A percentile compares a stretch with the other conserved stretches of the same genome.
Evolutionary conservation across 2,113 vertebrate genomes (phyloP).

Genomic region (Psephotus haematonotus): DNA sequence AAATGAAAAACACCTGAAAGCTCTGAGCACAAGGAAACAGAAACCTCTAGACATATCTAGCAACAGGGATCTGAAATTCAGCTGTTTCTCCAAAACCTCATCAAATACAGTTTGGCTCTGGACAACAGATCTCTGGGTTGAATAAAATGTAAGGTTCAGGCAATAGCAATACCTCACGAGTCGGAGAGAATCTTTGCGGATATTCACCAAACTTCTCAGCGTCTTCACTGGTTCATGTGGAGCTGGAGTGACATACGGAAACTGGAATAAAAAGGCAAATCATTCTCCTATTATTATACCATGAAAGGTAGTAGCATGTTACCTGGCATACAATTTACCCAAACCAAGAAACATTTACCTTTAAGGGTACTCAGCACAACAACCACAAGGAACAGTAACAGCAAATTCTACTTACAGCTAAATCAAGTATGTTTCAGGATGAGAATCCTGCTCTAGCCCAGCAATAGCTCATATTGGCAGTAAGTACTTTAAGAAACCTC

Average conservation of each 20-base stretch:
- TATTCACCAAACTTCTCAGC: conserved; percentile 94
- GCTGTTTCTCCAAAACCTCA: background rate
- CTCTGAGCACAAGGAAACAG: background rate
- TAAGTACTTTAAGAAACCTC: background rate
- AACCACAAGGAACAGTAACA: background rate
- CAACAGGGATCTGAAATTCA: background rate
- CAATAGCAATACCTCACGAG: conserved; percentile 84
- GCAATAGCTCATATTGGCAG: background rate
- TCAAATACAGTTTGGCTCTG: background rate
- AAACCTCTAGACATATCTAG: background rate
- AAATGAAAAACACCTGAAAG: background rate
- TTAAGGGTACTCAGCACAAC: background rate
- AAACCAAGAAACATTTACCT: background rate
- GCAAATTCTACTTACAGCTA: background rate
- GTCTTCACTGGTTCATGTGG: conserved; percentile 98
- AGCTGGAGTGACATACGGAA: conserved; percentile 95
- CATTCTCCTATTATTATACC: background rate
- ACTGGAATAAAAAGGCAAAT: conserved; percentile 75
- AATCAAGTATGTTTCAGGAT: background rate
- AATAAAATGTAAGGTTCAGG: background rate
- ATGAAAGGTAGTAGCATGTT: background rate
- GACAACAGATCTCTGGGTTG: background rate
- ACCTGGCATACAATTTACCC: background rate
- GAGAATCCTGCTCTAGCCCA: background rate
- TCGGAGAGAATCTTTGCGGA: conserved; percentile 95